Evolutionary conservation across 2,888 invertebrate species (phyloP), one percentile per base, ranked within the genome.

Genomic region (Minunthozetes semirufus): DNA sequence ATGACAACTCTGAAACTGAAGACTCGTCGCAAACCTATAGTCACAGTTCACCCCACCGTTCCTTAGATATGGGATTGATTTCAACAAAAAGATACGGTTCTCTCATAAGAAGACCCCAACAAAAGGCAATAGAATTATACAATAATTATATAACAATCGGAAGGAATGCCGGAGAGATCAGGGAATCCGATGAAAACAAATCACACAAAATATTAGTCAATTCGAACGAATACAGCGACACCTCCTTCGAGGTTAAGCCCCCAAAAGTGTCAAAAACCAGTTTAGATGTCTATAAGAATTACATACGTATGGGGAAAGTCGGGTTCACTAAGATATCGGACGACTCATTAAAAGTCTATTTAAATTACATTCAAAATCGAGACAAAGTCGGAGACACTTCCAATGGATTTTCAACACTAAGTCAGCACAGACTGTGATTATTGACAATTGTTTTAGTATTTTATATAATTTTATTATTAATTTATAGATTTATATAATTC

Each of bases 261-360:
- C 91, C 91, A 0, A 86, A 85, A 3, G 89, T 91, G 17, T 85
- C 85, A 13, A 84, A 86, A 78, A 83, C 85, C 17, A 87, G 89
- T 61, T 85, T 87, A 72, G 88, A 88, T 79, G 86, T 90, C 77
- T 92, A 92, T 81, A 84, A 87, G 77, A 87, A 87, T 72, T 91
- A 91, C 81, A 87, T 91, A 4, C 82, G 85, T 80, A 81, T 83
- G 19, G 86, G 86, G 80, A 81, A 84, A 79, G 81, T 84, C 79
- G 85, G 90, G 3, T 88, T 85, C 42, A 38, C 38, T 42, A 42
- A 42, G 17, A 17, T 68, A 13, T 29, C 68, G 13, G 46, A 68
- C 9, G n/a, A 38, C 1, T 42, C 68, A 22, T 3, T 42, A 4
- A 42, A 68, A 22, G 8, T 68, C 8, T 68, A 68, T 33, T n/a